Conservation (phyloP, 30 jellyfish, hydroid and myxozoan species). For the Turritopsis rubra region DNA sequence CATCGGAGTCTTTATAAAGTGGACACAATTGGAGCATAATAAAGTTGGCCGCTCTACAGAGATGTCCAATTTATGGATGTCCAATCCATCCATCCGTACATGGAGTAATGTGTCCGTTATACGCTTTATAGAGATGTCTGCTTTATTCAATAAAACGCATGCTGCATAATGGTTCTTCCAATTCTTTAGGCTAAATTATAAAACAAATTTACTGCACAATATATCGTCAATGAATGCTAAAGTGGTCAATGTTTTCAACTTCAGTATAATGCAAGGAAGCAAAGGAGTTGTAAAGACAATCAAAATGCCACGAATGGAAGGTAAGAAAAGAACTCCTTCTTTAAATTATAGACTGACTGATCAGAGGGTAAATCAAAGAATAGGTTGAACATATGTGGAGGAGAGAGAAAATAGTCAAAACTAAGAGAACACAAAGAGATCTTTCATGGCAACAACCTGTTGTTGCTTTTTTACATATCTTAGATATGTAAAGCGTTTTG, state of each 20-base stretch:
- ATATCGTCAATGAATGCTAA: slow-evolving; percentile 33
- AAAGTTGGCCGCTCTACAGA: too few species aligned
- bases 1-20: too few species aligned
- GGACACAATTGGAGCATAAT: too few species aligned
- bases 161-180: background rate
- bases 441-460: too few species aligned
- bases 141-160: background rate
- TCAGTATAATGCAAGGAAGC: slow-evolving; percentile 81
- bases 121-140: too few species aligned
- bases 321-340: slow-evolving; percentile 18
- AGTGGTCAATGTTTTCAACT: slow-evolving; percentile 51
- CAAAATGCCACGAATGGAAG: slow-evolving; percentile 55
- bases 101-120: too few species aligned
- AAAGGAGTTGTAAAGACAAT: slow-evolving; percentile 73
- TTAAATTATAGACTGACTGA: too few species aligned
- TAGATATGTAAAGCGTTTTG: too few species aligned
- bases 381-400: background rate
- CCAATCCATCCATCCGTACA: too few species aligned
- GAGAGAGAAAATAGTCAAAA: background rate
- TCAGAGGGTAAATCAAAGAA: background rate
- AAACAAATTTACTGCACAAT: slow-evolving; percentile 57
- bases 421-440: background rate
- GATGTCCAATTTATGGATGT: too few species aligned
- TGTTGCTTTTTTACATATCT: too few species aligned
- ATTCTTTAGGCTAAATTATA: slow-evolving; percentile 73